These are phyloP conservation scores for Herpetotheres cachinnans DNA, from an alignment of 2,113 vertebrate species.

Conservation along the genomic window DNA sequence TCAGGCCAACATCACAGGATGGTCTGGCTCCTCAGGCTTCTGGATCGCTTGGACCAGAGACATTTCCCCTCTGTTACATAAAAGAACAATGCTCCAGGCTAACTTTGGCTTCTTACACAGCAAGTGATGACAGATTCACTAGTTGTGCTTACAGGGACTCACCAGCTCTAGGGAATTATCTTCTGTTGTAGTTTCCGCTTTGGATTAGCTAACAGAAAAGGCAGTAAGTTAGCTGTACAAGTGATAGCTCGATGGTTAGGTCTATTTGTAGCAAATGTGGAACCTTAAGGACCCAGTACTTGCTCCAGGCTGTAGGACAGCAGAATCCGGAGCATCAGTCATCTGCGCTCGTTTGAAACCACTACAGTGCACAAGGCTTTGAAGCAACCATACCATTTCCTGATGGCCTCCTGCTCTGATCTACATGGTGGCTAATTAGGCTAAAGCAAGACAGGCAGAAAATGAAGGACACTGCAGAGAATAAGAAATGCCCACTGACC, in stretches of 20 bases:
- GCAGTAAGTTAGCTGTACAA: neutral
- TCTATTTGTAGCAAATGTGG: neutral
- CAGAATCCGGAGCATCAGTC: neutral
- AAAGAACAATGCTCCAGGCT: conserved; percentile 22
- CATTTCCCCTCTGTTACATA: neutral
- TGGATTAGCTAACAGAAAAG: neutral
- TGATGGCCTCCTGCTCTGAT: neutral
- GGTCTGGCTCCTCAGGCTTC: conserved; percentile 1
- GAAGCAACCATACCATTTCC: neutral
- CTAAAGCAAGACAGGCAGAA: neutral
- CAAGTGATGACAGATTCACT: conserved; percentile 10
- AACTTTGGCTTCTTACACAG: neutral
- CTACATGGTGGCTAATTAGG: neutral
- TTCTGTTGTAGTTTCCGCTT: neutral
- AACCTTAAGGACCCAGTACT: neutral
- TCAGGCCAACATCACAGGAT: neutral
- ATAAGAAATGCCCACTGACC: neutral
- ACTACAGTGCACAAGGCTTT: neutral
- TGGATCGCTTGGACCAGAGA: conserved; percentile 5
- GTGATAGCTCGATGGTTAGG: neutral
- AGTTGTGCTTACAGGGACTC: neutral
- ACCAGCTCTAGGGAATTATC: neutral
- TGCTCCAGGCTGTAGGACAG: neutral
- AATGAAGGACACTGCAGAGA: neutral
- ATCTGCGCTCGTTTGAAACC: neutral